phyloP scores from a whole-genome alignment of 2,888 invertebrate species.

The Caenorhabditis sinica region DNA sequence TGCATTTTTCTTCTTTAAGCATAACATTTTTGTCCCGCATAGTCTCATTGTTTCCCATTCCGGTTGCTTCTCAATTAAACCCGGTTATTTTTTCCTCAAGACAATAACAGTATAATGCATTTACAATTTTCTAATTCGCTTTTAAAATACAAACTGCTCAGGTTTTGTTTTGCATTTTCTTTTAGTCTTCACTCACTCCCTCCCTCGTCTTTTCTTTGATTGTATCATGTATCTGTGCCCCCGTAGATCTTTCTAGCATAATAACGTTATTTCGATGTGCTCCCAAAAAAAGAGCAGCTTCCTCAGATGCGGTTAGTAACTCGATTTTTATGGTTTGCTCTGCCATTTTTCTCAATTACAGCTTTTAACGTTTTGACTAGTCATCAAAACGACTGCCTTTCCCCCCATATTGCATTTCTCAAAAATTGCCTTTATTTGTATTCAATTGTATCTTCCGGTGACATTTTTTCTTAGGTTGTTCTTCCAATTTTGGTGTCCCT shows the following conservation, averaged over 20 bases:
- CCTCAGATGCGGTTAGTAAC: conserved; percentile 57
- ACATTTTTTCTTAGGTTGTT: conserved; percentile 42
- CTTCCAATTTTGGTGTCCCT: conserved; percentile 24
- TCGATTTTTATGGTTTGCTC: conserved; percentile 48
- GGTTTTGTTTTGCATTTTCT: conserved; percentile 32
- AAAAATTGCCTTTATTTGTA: conserved; percentile 38
- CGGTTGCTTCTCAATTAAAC: conserved; percentile 33
- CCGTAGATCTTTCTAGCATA: conserved; percentile 61
- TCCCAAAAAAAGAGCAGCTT: conserved; percentile 46
- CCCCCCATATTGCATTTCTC: not conserved
- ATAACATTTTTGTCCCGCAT: conserved; percentile 59
- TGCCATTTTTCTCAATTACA: conserved; percentile 43
- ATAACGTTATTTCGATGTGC: conserved; percentile 53
- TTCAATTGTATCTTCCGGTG: conserved; percentile 52
- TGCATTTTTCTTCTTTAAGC: conserved; percentile 33
- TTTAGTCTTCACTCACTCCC: not conserved
- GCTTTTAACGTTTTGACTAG: conserved; percentile 52
- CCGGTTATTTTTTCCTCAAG: conserved; percentile 30
- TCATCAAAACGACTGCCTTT: conserved; percentile 36
- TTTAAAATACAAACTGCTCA: conserved; percentile 65
- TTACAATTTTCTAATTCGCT: conserved; percentile 59
- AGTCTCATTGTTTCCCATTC: conserved; percentile 37
- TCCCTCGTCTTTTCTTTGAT: not conserved
- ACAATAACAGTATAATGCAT: conserved; percentile 57
- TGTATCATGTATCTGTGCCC: not conserved